These are phyloP conservation scores for Eueides isabella DNA, from an alignment of 1,140 invertebrate genomes.

Conservation along the genomic window DNA sequence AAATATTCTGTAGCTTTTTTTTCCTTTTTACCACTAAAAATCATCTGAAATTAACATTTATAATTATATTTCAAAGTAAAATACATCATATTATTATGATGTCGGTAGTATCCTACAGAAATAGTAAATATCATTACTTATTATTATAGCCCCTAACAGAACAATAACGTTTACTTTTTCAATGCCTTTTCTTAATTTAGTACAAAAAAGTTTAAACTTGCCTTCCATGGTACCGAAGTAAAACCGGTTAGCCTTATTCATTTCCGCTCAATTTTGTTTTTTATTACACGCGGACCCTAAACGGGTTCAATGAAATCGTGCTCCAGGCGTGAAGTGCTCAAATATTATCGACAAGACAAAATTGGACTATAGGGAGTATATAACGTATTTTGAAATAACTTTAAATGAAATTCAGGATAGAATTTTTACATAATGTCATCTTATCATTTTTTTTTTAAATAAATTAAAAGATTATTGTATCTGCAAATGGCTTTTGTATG, in stretches of 20 bases:
- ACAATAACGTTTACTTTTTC: not conserved
- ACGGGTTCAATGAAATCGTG: constrained; percentile 65
- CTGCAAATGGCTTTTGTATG: no score
- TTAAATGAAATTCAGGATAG: no score
- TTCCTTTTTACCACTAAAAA: not conserved
- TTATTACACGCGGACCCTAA: constrained; percentile 72
- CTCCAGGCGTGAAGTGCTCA: constrained; percentile 59
- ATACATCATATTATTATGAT: not conserved
- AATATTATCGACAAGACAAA: constrained; percentile 50
- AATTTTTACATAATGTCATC: no score
- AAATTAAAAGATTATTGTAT: no score
- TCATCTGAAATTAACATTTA: not conserved
- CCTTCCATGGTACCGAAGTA: constrained; percentile 56
- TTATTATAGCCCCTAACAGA: not conserved
- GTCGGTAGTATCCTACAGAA: not conserved
- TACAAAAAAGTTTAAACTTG: constrained; percentile 35
- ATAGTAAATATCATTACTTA: not conserved
- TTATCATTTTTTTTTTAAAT: no score
- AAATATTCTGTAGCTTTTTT: no score
- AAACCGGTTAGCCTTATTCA: constrained; percentile 77
- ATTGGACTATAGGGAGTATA: constrained; percentile 29
- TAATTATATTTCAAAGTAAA: not conserved
- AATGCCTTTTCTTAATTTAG: constrained; percentile 25
- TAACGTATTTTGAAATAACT: not conserved
- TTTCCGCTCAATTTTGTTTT: constrained; percentile 79